Conservation (phyloP, 2,113 vertebrate genomes). For the Catharus minimus region DNA sequence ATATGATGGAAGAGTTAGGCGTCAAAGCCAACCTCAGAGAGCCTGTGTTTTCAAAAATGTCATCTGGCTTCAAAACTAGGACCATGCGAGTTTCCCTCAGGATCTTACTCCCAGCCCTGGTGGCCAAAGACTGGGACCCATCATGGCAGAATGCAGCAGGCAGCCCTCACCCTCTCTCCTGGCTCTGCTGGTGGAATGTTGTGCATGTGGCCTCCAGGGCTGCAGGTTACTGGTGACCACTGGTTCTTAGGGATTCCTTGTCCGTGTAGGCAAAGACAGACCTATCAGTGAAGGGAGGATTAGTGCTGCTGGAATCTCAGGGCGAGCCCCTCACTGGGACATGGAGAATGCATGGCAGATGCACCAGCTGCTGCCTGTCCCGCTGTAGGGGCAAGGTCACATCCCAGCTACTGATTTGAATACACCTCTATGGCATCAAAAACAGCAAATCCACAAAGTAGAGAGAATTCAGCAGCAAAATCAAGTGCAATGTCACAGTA, state of each 20-base stretch:
- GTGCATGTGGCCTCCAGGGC: not conserved
- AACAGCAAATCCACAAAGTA: not conserved
- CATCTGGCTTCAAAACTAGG: not conserved
- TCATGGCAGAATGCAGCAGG: accelerated
- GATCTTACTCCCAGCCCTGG: not conserved
- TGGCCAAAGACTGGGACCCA: not conserved
- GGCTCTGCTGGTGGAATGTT: not conserved
- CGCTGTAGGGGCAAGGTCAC: accelerated
- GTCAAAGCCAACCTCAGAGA: not conserved
- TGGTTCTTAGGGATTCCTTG: not conserved
- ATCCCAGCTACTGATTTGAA: not conserved
- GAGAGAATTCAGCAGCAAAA: not conserved
- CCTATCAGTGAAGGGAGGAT: not conserved
- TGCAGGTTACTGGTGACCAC: not conserved
- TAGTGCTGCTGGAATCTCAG: not conserved
- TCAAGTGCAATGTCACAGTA: not conserved
- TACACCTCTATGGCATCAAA: not conserved
- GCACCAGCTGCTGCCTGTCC: not conserved
- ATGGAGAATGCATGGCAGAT: not conserved
- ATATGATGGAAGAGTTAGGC: accelerated
- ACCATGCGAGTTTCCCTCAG: accelerated
- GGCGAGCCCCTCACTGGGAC: accelerated
- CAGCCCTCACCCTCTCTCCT: not conserved
- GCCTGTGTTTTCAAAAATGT: not conserved
- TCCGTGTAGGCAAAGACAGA: not conserved